phyloP scores from a whole-genome alignment of 2,113 vertebrate genomes.

The Calidris pugnax region DNA sequence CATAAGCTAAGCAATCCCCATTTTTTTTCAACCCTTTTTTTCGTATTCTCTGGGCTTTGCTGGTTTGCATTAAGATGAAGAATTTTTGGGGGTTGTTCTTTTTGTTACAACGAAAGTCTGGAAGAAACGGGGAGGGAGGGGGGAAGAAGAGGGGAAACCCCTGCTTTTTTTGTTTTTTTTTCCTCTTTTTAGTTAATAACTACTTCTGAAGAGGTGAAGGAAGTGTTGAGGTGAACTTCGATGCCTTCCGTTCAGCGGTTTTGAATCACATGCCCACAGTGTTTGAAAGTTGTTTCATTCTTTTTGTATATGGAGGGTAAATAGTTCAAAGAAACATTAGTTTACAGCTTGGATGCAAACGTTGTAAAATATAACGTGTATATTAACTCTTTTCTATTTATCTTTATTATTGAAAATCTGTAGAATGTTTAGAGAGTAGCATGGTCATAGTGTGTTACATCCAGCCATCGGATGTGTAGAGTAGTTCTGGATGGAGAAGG shows the following conservation, averaged over 20 bases:
- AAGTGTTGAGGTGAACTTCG: conserved; percentile 63
- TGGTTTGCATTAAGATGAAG: conserved; percentile 80
- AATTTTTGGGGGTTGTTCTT: conserved; percentile 38
- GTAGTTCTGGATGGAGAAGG: conserved; percentile 67
- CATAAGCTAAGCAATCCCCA: conserved; percentile 75
- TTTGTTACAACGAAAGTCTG: conserved; percentile 66
- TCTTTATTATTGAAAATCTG: conserved; percentile 76
- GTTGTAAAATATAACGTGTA: conserved; percentile 82
- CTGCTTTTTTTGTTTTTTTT: conserved; percentile 25
- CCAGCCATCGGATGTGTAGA: conserved; percentile 65
- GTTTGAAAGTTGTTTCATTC: conserved; percentile 58
- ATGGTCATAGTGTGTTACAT: conserved; percentile 66
- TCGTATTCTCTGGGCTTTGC: conserved; percentile 74
- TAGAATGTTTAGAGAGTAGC: conserved; percentile 69
- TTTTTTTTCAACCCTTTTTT: conserved; percentile 73
- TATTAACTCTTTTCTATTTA: conserved; percentile 83
- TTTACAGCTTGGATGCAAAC: conserved; percentile 82
- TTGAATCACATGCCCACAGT: conserved; percentile 74
- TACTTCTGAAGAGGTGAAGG: conserved; percentile 65
- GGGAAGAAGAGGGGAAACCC: neutral
- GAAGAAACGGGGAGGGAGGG: conserved; percentile 12
- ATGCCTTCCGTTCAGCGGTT: conserved; percentile 77
- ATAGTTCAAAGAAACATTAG: conserved; percentile 80
- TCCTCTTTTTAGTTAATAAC: conserved; percentile 43
- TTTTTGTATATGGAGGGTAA: conserved; percentile 79